Evolutionary conservation across 2,113 vertebrate species (phyloP), one percentile per base, ranked within the genome.

Genomic region (Myiagra hebetior): DNA sequence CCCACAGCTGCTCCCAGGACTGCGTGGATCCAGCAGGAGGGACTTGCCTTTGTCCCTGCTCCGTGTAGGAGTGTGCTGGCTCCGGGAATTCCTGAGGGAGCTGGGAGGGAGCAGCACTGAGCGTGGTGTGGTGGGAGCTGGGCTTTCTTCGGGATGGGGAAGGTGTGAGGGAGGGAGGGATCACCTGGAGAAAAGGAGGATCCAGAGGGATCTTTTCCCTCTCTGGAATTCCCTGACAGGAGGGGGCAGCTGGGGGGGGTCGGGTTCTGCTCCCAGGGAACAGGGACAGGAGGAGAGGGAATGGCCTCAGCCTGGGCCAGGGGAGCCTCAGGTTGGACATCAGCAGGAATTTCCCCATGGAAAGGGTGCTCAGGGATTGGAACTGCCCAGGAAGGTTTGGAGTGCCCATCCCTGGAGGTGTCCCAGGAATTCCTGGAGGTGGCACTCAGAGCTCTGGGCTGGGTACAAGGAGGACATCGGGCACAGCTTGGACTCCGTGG

Each of bases 121-220:
- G 35, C 0, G 14, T 10, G 33, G 13, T 6, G 49, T 24, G n/a
- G 0, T 3, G 26, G 60, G 21, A 37, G 46, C 67, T 52, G 1
- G 10, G 77, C 20, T 21, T 16, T 8, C 17, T 6, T 11, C 11
- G 21, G 2, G 59, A 22, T n/a, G 27, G 37, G 7, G n/a, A 50
- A 17, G 20, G 26, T 19, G 31, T 23, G 35, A 26, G 47, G 47
- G 17, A 35, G 14, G 3, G 39, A 84, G 41, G 33, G 22, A 33
- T 50, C 19, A 11, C 8, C 4, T 5, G 39, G 47, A 14, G 9
- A 4, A 63, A 39, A 22, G 39, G 15, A 17, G 37, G 37, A 37
- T 37, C 37, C 37, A 37, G 37, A 37, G 37, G 37, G 37, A 37
- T 37, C 37, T 37, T 37, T 37, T 37, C 37, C 37, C 37, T 37